These are phyloP conservation scores for Drosophila ananassae DNA, from an alignment of 1,140 invertebrate genomes.

Conservation along the genomic window DNA sequence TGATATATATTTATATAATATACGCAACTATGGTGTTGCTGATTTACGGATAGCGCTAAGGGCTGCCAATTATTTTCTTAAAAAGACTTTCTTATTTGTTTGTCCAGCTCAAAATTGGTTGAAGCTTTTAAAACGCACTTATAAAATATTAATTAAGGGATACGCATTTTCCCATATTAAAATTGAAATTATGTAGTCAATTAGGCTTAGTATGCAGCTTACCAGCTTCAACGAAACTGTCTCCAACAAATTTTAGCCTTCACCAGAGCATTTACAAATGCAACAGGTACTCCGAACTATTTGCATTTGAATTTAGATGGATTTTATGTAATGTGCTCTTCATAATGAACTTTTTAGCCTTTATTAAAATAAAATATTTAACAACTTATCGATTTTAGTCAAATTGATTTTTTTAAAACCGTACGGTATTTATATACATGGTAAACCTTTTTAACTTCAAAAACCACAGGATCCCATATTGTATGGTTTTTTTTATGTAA, in stretches of 20 bases:
- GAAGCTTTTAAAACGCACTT: too few relatives aligned
- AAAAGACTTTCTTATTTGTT: not conserved
- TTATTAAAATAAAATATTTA: slow-evolving; percentile 36
- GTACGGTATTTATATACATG: too few relatives aligned
- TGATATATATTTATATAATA: slow-evolving; percentile 27
- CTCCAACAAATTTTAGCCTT: slow-evolving; percentile 31
- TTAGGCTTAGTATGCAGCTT: not conserved
- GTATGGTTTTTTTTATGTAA: not conserved
- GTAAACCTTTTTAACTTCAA: too few relatives aligned
- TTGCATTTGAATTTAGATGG: slow-evolving; percentile 13
- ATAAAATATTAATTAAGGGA: too few relatives aligned
- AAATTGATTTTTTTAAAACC: too few relatives aligned
- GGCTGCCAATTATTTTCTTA: not conserved
- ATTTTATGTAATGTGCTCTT: slow-evolving; percentile 2
- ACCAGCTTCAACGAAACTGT: slow-evolving; percentile 24
- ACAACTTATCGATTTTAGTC: not conserved
- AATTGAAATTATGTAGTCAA: not conserved
- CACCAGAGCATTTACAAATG: slow-evolving; percentile 31
- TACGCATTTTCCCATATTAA: not conserved
- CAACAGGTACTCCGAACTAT: slow-evolving; percentile 23
- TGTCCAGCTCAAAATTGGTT: not conserved
- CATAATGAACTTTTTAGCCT: slow-evolving; percentile 9
- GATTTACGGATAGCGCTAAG: not conserved
- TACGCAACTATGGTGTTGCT: not conserved
- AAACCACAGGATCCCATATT: too few relatives aligned